These are phyloP conservation scores for Hofmannophila pseudospretella DNA, from an alignment of 2,888 invertebrate species.

Conservation along the genomic window DNA sequence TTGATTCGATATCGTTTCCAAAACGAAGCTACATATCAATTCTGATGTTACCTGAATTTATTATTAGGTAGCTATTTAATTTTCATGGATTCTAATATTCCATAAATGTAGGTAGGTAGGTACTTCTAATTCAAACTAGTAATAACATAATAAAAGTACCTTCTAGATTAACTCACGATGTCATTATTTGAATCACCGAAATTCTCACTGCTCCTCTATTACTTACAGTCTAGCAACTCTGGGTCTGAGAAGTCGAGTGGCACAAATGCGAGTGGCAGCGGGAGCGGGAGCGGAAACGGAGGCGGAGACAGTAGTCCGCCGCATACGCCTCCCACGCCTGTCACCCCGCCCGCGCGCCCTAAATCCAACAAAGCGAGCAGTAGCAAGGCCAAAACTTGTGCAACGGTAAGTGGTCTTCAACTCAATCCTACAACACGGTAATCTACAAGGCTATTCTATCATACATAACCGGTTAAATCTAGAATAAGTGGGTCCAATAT, in stretches of 20 bases:
- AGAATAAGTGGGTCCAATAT: too few relatives aligned
- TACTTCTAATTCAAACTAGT: too few relatives aligned
- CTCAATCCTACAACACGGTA: not conserved
- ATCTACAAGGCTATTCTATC: not conserved
- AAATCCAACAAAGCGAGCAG: slow-evolving; percentile 36
- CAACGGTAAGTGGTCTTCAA: slow-evolving; percentile 35
- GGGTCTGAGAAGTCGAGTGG: slow-evolving; percentile 52
- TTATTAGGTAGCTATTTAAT: too few relatives aligned
- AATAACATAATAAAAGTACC: too few relatives aligned
- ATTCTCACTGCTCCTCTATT: not conserved
- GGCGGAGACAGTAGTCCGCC: slow-evolving; percentile 57
- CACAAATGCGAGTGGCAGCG: slow-evolving; percentile 25
- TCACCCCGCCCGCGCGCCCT: slow-evolving; percentile 48
- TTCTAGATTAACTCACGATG: too few relatives aligned
- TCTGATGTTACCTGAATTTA: too few relatives aligned
- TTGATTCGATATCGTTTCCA: too few relatives aligned
- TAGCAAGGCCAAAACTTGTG: slow-evolving; percentile 39
- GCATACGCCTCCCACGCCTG: slow-evolving; percentile 59
- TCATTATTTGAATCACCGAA: too few relatives aligned
- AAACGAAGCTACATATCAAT: too few relatives aligned
- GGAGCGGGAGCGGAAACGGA: slow-evolving; percentile 38
- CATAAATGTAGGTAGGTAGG: too few relatives aligned
- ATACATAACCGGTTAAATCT: not conserved
- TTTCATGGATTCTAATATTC: too few relatives aligned
- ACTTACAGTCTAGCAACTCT: slow-evolving; percentile 55